Conservation (phyloP, 2,888 invertebrate genomes). For the Cordilura impudica region DNA sequence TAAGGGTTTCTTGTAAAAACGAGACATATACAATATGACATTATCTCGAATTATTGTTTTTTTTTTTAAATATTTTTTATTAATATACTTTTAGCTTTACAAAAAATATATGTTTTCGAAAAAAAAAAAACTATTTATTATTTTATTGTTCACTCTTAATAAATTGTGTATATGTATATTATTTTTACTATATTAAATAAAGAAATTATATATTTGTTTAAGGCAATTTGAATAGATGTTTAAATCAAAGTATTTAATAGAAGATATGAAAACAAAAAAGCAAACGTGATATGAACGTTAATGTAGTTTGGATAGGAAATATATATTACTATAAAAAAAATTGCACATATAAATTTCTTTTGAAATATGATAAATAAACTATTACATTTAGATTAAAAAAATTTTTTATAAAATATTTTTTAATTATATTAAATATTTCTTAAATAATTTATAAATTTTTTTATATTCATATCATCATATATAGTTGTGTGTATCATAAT, state of each 20-base stretch:
- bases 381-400: slow-evolving; percentile 14
- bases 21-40: no score
- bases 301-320: slow-evolving; percentile 21
- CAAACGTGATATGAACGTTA: slow-evolving; percentile 35
- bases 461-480: slow-evolving; percentile 11
- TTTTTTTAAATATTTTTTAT: slow-evolving; percentile 30
- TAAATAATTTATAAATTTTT: slow-evolving; percentile 32
- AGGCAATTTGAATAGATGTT: slow-evolving; percentile 31
- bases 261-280: slow-evolving; percentile 20
- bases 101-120: slow-evolving; percentile 55
- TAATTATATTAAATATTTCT: slow-evolving; percentile 19
- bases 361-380: slow-evolving; percentile 38
- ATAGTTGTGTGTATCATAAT: slow-evolving; percentile 18
- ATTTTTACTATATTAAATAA: slow-evolving; percentile 49
- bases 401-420: neutral
- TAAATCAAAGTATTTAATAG: slow-evolving; percentile 20
- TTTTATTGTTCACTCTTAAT: slow-evolving; percentile 32
- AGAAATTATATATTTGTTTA: slow-evolving; percentile 33
- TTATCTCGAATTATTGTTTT: neutral
- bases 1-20: no score
- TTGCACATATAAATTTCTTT: slow-evolving; percentile 40
- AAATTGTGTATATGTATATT: slow-evolving; percentile 21
- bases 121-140: slow-evolving; percentile 26
- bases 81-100: slow-evolving; percentile 49
- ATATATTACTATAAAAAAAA: slow-evolving; percentile 11